Conservation (phyloP, 2,113 vertebrate genomes). For the Microcebus murinus region DNA sequence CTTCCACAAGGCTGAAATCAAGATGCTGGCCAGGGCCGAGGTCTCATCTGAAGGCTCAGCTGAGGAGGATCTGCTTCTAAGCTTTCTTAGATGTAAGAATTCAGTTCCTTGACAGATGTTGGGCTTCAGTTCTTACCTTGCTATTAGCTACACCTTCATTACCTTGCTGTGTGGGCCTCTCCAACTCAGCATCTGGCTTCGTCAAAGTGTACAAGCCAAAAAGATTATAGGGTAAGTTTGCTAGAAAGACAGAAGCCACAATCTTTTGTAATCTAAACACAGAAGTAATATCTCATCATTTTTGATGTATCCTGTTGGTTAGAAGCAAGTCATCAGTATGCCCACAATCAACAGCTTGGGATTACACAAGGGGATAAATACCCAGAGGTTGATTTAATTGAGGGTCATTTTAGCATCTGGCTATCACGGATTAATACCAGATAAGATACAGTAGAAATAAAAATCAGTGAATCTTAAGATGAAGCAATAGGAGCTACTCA, state of each 20-base stretch:
- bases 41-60: neutral
- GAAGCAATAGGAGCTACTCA: neutral
- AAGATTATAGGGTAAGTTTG: neutral
- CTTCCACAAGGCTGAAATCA: neutral
- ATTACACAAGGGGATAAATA: neutral
- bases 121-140: neutral
- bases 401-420: neutral
- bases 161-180: neutral
- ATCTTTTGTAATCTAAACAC: neutral
- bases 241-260: neutral
- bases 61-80: neutral
- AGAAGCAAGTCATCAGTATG: neutral
- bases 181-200: neutral
- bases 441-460: neutral
- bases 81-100: neutral
- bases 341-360: neutral
- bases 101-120: neutral
- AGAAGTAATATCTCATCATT: neutral
- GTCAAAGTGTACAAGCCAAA: neutral
- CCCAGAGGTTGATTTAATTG: neutral
- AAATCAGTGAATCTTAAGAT: neutral
- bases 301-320: neutral
- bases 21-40: neutral
- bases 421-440: neutral
- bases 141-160: neutral